Percentiles rank a stretch among this genome's conserved stretches.
phyloP scores from a whole-genome alignment of 2,888 invertebrate species.

The Ellobium chinense region DNA sequence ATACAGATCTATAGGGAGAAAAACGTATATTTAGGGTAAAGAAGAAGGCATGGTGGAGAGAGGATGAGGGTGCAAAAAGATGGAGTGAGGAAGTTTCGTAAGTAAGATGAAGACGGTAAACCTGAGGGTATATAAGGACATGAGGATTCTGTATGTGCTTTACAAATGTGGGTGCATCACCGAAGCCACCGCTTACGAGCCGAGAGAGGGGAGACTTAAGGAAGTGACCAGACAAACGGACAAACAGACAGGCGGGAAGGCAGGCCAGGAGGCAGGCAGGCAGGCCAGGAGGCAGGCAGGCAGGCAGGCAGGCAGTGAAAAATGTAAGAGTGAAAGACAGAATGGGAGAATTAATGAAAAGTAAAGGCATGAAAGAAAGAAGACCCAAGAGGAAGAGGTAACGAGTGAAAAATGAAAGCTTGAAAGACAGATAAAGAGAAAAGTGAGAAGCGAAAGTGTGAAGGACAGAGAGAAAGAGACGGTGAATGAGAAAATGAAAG shows the following conservation, averaged over 20 bases:
- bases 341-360: not conserved
- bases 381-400: too few relatives aligned
- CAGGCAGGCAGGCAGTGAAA: not conserved
- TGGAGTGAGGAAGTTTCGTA: too few relatives aligned
- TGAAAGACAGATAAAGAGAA: not conserved
- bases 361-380: not conserved
- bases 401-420: too few relatives aligned
- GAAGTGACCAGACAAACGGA: not conserved
- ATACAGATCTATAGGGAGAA: too few relatives aligned
- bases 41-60: too few relatives aligned
- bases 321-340: too few relatives aligned
- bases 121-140: too few relatives aligned
- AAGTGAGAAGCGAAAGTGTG: not conserved
- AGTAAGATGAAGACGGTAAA: too few relatives aligned
- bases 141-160: too few relatives aligned
- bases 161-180: too few relatives aligned
- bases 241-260: not conserved
- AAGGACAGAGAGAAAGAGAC: conserved; percentile 1
- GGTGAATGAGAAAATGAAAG: conserved; percentile 3
- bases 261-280: not conserved
- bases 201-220: conserved; percentile 51
- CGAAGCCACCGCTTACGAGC: conserved; percentile 62
- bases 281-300: not conserved
- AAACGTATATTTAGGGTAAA: too few relatives aligned
- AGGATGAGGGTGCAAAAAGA: too few relatives aligned